Base-by-base conservation (phyloP, 1,140 invertebrate species). In the Drosophila takahashii region DNA sequence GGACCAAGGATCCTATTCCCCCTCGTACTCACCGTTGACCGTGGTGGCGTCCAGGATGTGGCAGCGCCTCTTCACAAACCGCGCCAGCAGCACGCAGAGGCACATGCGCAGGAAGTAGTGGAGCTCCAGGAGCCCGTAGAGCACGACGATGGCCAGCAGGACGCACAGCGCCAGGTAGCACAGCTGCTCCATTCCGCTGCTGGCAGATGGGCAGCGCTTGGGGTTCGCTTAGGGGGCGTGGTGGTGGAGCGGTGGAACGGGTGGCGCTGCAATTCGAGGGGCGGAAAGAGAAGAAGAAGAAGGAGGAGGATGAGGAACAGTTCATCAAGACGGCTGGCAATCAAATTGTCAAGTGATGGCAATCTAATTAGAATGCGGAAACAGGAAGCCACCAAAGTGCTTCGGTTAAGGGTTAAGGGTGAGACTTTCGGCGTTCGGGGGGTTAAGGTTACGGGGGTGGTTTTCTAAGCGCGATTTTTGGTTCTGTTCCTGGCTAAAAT, bases 41-140 rank as follows among this genome's bases (percentile, higher is more conserved):
- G 92, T 93, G 7, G 95, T 94, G 69, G 95, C 93, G 62, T 95
- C 95, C 59, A 96, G 93, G 62, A 96, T 94, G 79, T 95, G 93
- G 7, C 94, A 93, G 66, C 92, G 93, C 34, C 94, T 95, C 85
- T 95, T 95, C 77, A 94, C 94, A 56, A 95, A 94, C 41, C 93
- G 93, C 5, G 95, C 95, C 18, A 93, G 80, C 67, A 95, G 71
- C 16, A 95, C 93, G 48, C 94, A 94, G 42, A 95, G 79, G 69
- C 94, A 93, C 92, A 95, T 95, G 74, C 95, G 93, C 69, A 95
- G 78, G 89, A 95, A 96, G 85, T 96, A 96, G 77, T 96, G 94
- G 11, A 96, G 84, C 80, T 96, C 95, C 39, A 96, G 84, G 44
- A 94, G 91, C 16, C 92, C 91, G 81, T 96, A 95, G 2, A 95